These are phyloP conservation scores for Galeruca laticollis DNA, from an alignment of 2,888 invertebrate genomes.

Conservation along the genomic window DNA sequence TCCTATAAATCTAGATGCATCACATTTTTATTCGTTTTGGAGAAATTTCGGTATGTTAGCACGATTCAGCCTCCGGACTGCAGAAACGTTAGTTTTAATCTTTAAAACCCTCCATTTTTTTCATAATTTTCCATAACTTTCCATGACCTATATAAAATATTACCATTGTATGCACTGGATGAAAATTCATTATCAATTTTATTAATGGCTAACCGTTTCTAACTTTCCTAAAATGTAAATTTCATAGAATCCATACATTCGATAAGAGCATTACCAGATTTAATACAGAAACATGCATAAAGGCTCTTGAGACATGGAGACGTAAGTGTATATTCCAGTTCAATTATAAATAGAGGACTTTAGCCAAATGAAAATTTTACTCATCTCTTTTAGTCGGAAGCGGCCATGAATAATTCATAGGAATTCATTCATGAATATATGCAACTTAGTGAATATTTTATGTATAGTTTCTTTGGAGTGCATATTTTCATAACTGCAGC, in stretches of 20 bases:
- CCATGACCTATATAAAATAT: too few species aligned
- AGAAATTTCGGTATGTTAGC: too few species aligned
- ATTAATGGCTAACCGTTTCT: neutral
- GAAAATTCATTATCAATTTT: too few species aligned
- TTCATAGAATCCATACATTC: neutral
- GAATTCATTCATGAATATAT: slow-evolving; percentile 27
- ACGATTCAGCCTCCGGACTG: too few species aligned
- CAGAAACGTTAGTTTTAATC: too few species aligned
- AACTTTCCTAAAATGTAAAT: neutral
- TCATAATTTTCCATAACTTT: too few species aligned
- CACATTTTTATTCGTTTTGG: too few species aligned
- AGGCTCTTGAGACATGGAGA: neutral
- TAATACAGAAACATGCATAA: neutral
- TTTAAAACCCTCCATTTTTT: too few species aligned
- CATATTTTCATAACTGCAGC: neutral
- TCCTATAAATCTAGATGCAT: too few species aligned
- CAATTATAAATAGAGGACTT: slow-evolving; percentile 9
- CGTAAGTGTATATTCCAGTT: neutral
- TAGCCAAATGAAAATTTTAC: slow-evolving; percentile 11
- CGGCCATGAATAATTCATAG: slow-evolving; percentile 32
- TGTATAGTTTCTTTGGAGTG: neutral
- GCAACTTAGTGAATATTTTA: slow-evolving; percentile 22
- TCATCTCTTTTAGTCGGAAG: slow-evolving; percentile 18
- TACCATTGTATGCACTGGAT: too few species aligned
- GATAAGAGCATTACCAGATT: neutral